Evolutionary conservation across 2,797 vertebrate genomes (phyloP), one percentile per base, ranked within the genome.

Genomic region (Cryptoblepharus egeriae): DNA sequence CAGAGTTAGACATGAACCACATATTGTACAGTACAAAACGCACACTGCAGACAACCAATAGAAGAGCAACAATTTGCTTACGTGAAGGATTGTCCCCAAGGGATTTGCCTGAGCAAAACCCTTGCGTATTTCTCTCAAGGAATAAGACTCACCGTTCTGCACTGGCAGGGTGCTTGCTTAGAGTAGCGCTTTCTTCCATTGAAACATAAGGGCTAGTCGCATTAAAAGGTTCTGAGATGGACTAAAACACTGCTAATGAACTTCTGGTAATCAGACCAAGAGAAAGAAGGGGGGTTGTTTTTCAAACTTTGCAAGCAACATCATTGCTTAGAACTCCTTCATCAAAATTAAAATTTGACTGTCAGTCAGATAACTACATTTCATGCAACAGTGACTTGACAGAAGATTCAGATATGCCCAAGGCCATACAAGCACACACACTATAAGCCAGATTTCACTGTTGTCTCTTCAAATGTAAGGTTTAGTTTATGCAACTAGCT

Each of bases 31-130:
- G 97, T 97, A 98, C 97, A 96, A 95, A 96, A 92, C 92, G 96
- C 96, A 96, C 95, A 96, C 94, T 68, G 91, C 89, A 81, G 88
- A 92, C 96, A 96, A 96, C 93, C 95, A 92, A 93, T 93, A 89
- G 92, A 93, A 96, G 95, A 95, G 95, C 95, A 93, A 96, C 95
- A 95, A 93, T 96, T 95, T 93, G 95, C 96, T 96, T 95, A 96
- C 95, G 92, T 85, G 96, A 93, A 97, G 94, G 97, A 99, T 98
- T 98, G 98, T 98, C 97, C 71, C 96, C 96, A 94, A 97, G 96
- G 93, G 96, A 79, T 22, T 93, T 91, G 94, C 72, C 1, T 79
- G 89, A 90, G 92, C 90, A 91, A 91, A 77, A 84, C 93, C 94
- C 94, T 95, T 95, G 94, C 92, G 94, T 93, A 93, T 95, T 95